phyloP scores from a whole-genome alignment of 2,888 invertebrate genomes.

The Phengaris arion region DNA sequence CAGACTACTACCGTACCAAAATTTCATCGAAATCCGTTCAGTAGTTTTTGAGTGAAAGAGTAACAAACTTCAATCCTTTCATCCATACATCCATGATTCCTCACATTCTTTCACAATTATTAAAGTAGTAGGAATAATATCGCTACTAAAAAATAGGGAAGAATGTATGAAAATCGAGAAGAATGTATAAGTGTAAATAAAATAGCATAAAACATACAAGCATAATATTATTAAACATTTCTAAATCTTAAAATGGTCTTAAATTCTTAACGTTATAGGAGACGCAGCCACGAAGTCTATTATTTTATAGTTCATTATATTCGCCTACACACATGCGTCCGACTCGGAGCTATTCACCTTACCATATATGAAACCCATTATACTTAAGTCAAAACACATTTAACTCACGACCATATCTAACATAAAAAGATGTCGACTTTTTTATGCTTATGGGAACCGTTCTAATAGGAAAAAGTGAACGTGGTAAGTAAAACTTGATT shows the following conservation, averaged over 20 bases:
- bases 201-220: too few relatives aligned
- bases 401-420: slow-evolving; percentile 28
- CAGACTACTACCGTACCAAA: too few relatives aligned
- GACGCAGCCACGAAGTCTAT: slow-evolving; percentile 1
- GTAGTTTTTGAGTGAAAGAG: too few relatives aligned
- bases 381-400: slow-evolving; percentile 28
- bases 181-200: too few relatives aligned
- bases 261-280: background rate
- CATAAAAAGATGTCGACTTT: slow-evolving; percentile 28
- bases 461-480: slow-evolving; percentile 37
- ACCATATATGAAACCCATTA: slow-evolving; percentile 25
- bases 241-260: background rate
- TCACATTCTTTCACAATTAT: too few relatives aligned
- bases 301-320: slow-evolving; percentile 16
- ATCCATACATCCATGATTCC: too few relatives aligned
- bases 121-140: too few relatives aligned
- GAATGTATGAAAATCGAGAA: too few relatives aligned
- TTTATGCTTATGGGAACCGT: slow-evolving; percentile 27
- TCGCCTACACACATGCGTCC: slow-evolving; percentile 10
- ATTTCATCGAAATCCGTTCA: too few relatives aligned
- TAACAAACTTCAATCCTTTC: too few relatives aligned
- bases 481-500: slow-evolving; percentile 42
- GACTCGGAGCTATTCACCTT: slow-evolving; percentile 22
- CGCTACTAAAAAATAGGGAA: too few relatives aligned
- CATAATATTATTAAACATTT: background rate